phyloP scores from a whole-genome alignment of 2,888 invertebrate genomes.

The Halictus quadricinctus region DNA sequence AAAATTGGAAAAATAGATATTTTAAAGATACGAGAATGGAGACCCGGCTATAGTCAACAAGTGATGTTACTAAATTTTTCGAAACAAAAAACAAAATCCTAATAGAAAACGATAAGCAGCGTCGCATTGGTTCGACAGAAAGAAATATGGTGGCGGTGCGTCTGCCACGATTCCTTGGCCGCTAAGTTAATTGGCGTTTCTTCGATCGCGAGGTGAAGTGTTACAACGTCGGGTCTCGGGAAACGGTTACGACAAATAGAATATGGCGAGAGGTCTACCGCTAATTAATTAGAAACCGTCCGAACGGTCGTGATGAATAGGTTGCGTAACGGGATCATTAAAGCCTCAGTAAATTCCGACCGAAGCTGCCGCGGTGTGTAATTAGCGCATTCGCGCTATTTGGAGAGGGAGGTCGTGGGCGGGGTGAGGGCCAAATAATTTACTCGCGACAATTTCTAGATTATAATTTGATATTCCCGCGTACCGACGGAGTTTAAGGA shows the following conservation, averaged over 20 bases:
- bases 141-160: neutral
- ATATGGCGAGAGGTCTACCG: conserved; percentile 62
- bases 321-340: conserved; percentile 75
- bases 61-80: too few relatives aligned
- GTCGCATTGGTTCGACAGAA: neutral
- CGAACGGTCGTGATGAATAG: conserved; percentile 75
- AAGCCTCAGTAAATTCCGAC: conserved; percentile 69
- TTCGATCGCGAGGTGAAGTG: conserved; percentile 22
- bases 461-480: conserved; percentile 34
- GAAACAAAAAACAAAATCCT: neutral
- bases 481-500: conserved; percentile 12
- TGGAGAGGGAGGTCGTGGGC: neutral
- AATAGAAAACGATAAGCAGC: neutral
- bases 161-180: neutral
- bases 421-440: conserved; percentile 39
- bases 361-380: conserved; percentile 65
- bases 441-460: conserved; percentile 28
- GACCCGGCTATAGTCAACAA: too few relatives aligned
- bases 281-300: conserved; percentile 77
- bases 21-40: too few relatives aligned
- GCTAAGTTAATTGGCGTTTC: conserved; percentile 39
- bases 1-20: too few relatives aligned
- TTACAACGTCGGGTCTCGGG: conserved; percentile 1
- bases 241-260: conserved; percentile 57
- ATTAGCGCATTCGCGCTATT: conserved; percentile 67